phyloP scores from a whole-genome alignment of 2,113 vertebrate species.

The Poicephalus meyeri region DNA sequence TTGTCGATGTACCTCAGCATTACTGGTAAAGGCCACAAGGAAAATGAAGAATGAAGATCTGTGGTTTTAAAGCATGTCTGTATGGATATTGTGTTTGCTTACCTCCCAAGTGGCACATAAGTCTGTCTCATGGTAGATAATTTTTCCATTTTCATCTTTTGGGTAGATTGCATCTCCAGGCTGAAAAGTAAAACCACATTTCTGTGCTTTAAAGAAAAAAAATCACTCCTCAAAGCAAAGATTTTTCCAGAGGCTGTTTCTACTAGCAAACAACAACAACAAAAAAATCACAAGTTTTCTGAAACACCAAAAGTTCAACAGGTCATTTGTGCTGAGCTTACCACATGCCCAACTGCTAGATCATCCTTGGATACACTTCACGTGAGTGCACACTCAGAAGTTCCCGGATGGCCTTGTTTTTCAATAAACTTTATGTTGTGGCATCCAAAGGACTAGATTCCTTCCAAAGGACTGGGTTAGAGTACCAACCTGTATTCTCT shows the following conservation, averaged over 20 bases:
- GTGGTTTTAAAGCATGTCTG: neutral
- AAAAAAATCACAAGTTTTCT: neutral
- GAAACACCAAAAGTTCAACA: neutral
- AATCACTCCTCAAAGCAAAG: neutral
- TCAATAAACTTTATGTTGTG: neutral
- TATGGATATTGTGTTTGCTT: conserved; percentile 51
- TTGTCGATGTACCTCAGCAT: neutral
- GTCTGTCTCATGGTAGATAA: conserved; percentile 84
- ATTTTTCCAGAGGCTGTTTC: neutral
- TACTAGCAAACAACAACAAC: neutral
- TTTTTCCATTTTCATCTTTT: conserved; percentile 82
- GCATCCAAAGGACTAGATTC: neutral
- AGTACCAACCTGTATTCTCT: neutral
- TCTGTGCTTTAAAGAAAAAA: neutral
- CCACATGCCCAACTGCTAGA: neutral
- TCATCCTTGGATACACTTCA: neutral
- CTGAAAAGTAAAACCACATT: conserved; percentile 70
- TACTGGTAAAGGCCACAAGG: neutral
- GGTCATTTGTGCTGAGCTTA: conserved; percentile 3
- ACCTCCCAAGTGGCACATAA: conserved; percentile 96
- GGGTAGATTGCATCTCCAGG: conserved; percentile 86
- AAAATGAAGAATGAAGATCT: neutral
- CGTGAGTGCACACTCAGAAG: neutral
- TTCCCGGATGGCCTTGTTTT: neutral
- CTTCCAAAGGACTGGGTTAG: neutral